These are phyloP conservation scores for Salvator merianae DNA, from an alignment of 2,113 vertebrate genomes.

Conservation along the genomic window DNA sequence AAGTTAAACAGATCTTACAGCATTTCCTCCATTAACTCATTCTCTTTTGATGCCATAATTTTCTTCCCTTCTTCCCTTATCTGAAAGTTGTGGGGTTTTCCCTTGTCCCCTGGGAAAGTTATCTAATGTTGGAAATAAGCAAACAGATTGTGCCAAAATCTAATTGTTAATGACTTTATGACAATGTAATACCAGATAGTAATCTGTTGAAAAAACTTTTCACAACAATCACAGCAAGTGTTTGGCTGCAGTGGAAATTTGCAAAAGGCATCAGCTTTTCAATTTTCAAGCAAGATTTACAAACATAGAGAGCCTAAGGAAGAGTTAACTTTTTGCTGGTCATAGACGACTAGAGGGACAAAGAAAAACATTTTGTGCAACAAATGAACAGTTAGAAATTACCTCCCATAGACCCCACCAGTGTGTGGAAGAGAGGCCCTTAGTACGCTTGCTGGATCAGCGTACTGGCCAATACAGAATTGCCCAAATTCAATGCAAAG, in stretches of 20 bases:
- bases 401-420: too few relatives aligned
- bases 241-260: neutral
- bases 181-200: constrained; percentile 22
- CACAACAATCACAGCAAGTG: neutral
- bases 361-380: constrained; percentile 1
- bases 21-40: neutral
- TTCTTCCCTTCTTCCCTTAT: constrained; percentile 41
- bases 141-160: constrained; percentile 41
- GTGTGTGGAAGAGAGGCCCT: too few relatives aligned
- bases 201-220: constrained; percentile 15
- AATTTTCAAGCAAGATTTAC: neutral
- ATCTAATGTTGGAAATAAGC: constrained; percentile 43
- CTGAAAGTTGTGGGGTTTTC: constrained; percentile 41
- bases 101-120: constrained; percentile 30
- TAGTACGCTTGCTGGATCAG: too few relatives aligned
- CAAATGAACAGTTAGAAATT: neutral
- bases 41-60: neutral
- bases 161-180: constrained; percentile 24
- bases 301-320: neutral
- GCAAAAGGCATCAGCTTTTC: neutral
- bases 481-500: too few relatives aligned
- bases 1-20: neutral
- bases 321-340: neutral
- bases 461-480: too few relatives aligned
- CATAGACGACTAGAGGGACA: neutral